Conservation (phyloP, 2,888 invertebrate species). For the Octonoba sinensis region DNA sequence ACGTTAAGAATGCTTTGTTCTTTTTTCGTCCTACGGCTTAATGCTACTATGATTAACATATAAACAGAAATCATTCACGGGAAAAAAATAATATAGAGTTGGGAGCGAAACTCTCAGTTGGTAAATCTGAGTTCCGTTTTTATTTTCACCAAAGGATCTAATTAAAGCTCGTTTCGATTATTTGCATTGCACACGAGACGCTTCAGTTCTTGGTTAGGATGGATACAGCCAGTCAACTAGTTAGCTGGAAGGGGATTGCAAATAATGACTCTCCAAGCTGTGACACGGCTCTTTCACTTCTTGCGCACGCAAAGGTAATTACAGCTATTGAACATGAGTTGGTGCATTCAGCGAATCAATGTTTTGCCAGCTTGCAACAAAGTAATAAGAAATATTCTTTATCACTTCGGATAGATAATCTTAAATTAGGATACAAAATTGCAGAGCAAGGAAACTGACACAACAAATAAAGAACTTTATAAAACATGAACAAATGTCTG, state of each 20-base stretch:
- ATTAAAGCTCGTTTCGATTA: slow-evolving; percentile 31
- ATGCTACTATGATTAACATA: slow-evolving; percentile 37
- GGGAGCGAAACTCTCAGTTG: not conserved
- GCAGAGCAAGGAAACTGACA: too few relatives aligned
- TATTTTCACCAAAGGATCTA: slow-evolving; percentile 8
- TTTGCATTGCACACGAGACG: slow-evolving; percentile 11
- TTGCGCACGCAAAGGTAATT: slow-evolving; percentile 22
- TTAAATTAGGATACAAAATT: too few relatives aligned
- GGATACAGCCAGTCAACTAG: too few relatives aligned
- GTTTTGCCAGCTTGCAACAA: too few relatives aligned
- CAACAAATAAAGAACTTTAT: too few relatives aligned
- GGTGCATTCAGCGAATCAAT: slow-evolving; percentile 1
- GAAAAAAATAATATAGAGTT: not conserved
- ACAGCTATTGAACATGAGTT: slow-evolving; percentile 8
- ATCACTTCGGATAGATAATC: too few relatives aligned
- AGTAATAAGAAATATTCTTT: too few relatives aligned
- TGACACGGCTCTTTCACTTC: slow-evolving; percentile 13
- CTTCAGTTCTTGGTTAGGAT: not conserved
- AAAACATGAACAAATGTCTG: too few relatives aligned
- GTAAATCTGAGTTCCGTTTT: slow-evolving; percentile 18
- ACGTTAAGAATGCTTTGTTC: slow-evolving; percentile 6
- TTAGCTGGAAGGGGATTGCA: too few relatives aligned
- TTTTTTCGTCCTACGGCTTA: slow-evolving; percentile 15
- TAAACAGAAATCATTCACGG: slow-evolving; percentile 17
- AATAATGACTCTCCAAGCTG: slow-evolving; percentile 7